Evolutionary conservation across 1,140 invertebrate genomes (phyloP).

Genomic region (Mesaphorura yosii): DNA sequence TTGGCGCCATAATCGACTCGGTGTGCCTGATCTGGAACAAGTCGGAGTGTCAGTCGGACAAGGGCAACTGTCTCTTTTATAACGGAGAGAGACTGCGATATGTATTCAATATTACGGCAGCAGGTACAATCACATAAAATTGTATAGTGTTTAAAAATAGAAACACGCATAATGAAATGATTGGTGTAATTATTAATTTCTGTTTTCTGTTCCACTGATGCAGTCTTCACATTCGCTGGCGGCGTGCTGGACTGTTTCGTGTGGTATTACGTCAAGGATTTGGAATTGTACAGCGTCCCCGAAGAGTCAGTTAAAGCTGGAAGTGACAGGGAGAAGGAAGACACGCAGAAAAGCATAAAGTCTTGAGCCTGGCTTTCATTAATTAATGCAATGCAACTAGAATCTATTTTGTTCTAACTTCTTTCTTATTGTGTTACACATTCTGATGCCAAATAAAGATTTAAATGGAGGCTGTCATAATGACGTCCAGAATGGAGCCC

Average conservation of each 20-base stretch:
- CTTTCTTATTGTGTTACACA: too few species aligned
- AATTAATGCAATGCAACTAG: too few species aligned
- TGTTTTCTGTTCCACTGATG: conserved; percentile 4
- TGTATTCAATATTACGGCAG: conserved; percentile 27
- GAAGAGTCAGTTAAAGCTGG: too few species aligned
- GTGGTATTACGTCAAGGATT: conserved; percentile 24
- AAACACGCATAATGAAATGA: not conserved
- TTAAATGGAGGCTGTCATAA: not conserved
- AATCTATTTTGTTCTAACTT: too few species aligned
- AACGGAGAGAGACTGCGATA: conserved; percentile 25
- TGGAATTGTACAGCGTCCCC: conserved; percentile 27
- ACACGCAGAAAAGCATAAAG: too few species aligned
- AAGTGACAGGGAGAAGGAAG: too few species aligned
- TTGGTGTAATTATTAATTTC: not conserved
- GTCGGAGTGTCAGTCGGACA: conserved; percentile 11
- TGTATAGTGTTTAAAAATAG: not conserved
- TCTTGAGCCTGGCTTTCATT: too few species aligned
- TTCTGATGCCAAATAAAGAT: too few species aligned
- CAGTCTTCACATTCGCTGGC: conserved; percentile 21
- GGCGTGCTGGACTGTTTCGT: conserved; percentile 23
- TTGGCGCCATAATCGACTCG: conserved; percentile 25
- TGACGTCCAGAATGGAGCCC: conserved; percentile 18
- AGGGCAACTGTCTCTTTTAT: conserved; percentile 27
- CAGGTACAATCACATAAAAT: conserved; percentile 9
- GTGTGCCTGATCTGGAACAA: conserved; percentile 27